These are phyloP conservation scores for Tetrapedia diversipes DNA, from an alignment of 2,888 invertebrate genomes.

Conservation along the genomic window DNA sequence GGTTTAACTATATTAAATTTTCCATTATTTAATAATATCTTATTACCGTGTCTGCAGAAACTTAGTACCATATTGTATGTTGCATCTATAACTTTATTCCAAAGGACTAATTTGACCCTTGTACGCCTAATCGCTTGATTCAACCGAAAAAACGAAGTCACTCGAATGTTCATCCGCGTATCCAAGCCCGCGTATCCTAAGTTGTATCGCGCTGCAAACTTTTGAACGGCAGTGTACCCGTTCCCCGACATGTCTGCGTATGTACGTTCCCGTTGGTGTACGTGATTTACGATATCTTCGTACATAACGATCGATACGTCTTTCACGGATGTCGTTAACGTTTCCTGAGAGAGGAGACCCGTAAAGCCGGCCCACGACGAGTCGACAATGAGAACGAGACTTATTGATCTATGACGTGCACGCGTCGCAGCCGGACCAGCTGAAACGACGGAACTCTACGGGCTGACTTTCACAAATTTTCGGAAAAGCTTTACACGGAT, in stretches of 20 bases:
- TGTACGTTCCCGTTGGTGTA: conserved; percentile 43
- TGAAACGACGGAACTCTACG: conserved; percentile 38
- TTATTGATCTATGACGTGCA: conserved; percentile 77
- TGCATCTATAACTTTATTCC: too few relatives aligned
- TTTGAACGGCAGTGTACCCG: too few relatives aligned
- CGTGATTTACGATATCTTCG: conserved; percentile 68
- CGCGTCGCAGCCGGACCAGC: conserved; percentile 70
- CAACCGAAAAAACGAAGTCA: too few relatives aligned
- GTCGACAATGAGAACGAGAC: conserved; percentile 68
- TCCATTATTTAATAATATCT: too few relatives aligned
- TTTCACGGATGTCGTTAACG: conserved; percentile 76
- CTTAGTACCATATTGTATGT: too few relatives aligned
- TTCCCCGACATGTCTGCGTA: conserved; percentile 40
- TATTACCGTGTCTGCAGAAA: too few relatives aligned
- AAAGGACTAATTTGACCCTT: too few relatives aligned
- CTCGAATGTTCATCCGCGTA: too few relatives aligned
- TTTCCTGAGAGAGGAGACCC: conserved; percentile 79
- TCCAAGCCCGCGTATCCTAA: too few relatives aligned
- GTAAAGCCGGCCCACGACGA: conserved; percentile 67
- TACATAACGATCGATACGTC: conserved; percentile 70
- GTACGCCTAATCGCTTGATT: too few relatives aligned
- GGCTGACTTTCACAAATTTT: conserved; percentile 56
- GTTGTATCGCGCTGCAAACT: too few relatives aligned
- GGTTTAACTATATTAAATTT: too few relatives aligned
- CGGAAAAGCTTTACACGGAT: conserved; percentile 53